Evolutionary conservation across 2,797 vertebrate genomes (phyloP).

Genomic region (Sebastes reedi): DNA sequence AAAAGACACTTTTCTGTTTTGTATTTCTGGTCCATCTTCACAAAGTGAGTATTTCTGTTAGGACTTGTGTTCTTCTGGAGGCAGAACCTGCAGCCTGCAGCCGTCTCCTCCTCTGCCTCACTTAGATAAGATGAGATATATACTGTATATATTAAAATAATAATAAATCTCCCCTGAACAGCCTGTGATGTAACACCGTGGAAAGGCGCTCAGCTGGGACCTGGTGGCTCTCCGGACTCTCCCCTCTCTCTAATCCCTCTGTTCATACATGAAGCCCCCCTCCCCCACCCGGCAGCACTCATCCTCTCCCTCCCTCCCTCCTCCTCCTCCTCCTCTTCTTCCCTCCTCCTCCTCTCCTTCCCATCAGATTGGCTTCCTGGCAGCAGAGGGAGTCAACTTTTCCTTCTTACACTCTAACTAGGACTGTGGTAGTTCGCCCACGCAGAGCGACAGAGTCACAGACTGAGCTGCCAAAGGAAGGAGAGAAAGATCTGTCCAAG

Average conservation of each 20-base stretch:
- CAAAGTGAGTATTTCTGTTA: neutral
- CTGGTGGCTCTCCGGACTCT: neutral
- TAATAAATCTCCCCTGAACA: neutral
- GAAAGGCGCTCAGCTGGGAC: constrained; percentile 17
- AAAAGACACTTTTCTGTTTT: constrained; percentile 6
- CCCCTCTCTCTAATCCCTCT: constrained; percentile 40
- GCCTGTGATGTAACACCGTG: constrained; percentile 43
- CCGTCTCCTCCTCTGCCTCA: neutral
- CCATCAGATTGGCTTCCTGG: constrained; percentile 15
- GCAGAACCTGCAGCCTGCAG: neutral
- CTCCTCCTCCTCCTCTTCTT: neutral
- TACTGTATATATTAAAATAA: no score
- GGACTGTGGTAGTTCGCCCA: constrained; percentile 16
- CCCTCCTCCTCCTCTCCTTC: neutral
- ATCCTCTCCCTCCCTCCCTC: neutral
- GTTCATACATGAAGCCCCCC: constrained; percentile 56
- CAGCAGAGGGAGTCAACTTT: constrained; percentile 37
- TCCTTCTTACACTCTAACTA: constrained; percentile 4
- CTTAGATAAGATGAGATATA: neutral
- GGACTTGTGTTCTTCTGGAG: neutral
- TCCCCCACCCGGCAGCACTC: constrained; percentile 31
- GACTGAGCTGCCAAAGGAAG: neutral
- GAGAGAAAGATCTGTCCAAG: neutral
- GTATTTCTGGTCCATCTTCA: neutral
- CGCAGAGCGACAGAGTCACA: constrained; percentile 18